phyloP scores from a whole-genome alignment of 2,888 invertebrate genomes.

The Phoenoteleia sp. region DNA sequence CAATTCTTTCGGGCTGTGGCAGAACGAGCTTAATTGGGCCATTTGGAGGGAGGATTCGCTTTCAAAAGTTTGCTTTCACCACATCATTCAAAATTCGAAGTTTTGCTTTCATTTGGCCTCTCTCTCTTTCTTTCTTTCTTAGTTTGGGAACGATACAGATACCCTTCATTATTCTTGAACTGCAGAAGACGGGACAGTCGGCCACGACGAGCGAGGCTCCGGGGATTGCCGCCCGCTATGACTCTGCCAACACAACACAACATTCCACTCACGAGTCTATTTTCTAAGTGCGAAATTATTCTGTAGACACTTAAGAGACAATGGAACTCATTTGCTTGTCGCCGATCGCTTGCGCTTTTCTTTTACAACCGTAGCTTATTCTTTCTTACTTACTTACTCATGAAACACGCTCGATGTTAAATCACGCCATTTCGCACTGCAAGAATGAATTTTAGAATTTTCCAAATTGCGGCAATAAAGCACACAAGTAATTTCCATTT shows the following conservation, averaged over 20 bases:
- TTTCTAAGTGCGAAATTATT: slow-evolving; percentile 80
- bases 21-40: slow-evolving; percentile 35
- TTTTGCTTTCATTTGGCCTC: slow-evolving; percentile 57
- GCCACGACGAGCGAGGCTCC: slow-evolving; percentile 96
- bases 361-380: no score
- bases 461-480: no score
- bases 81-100: slow-evolving; percentile 45
- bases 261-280: slow-evolving; percentile 86
- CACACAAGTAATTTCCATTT: no score
- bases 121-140: slow-evolving; percentile 71
- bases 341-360: slow-evolving; percentile 14
- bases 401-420: no score
- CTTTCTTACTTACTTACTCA: no score
- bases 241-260: slow-evolving; percentile 86
- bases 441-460: no score
- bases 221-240: slow-evolving; percentile 90
- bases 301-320: slow-evolving; percentile 81
- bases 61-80: slow-evolving; percentile 26
- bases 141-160: slow-evolving; percentile 88
- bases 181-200: slow-evolving; percentile 96
- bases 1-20: slow-evolving; percentile 56
- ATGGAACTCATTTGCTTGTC: slow-evolving; percentile 77
- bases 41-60: slow-evolving; percentile 56
- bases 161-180: slow-evolving; percentile 96
- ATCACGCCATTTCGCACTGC: no score